phyloP scores from a whole-genome alignment of 2,888 invertebrate species.

The Seira ritae region DNA sequence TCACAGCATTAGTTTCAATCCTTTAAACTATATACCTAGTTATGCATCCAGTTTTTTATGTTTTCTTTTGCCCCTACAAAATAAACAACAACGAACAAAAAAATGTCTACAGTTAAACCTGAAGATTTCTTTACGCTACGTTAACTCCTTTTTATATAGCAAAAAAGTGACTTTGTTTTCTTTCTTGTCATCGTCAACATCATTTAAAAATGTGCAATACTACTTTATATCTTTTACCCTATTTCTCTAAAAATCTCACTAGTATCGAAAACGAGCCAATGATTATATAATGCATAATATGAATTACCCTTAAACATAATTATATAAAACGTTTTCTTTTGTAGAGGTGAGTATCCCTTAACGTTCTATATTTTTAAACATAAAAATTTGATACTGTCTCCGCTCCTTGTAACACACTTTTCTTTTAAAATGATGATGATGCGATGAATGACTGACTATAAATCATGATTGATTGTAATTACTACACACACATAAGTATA shows the following conservation, averaged over 20 bases:
- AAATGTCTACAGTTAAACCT: neutral
- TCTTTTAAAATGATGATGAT: constrained; percentile 3
- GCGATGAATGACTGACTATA: constrained; percentile 42
- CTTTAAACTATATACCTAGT: neutral
- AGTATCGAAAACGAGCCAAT: neutral
- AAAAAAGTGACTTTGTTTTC: neutral
- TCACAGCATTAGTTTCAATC: neutral
- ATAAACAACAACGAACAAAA: neutral
- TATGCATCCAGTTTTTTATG: neutral
- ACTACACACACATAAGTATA: too few relatives aligned
- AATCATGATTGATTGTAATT: constrained; percentile 26
- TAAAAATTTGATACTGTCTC: constrained; percentile 58
- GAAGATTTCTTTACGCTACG: neutral
- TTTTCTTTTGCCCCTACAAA: neutral
- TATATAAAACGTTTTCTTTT: neutral
- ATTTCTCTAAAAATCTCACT: constrained; percentile 4
- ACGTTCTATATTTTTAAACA: neutral
- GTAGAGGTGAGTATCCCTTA: neutral
- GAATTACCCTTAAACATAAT: neutral
- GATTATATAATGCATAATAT: neutral
- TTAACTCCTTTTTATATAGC: neutral
- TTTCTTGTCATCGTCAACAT: neutral
- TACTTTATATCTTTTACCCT: neutral
- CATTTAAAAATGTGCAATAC: constrained; percentile 16
- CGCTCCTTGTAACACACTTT: constrained; percentile 31